Conservation (phyloP, 1,140 invertebrate genomes). For the Drosophila nannoptera region DNA sequence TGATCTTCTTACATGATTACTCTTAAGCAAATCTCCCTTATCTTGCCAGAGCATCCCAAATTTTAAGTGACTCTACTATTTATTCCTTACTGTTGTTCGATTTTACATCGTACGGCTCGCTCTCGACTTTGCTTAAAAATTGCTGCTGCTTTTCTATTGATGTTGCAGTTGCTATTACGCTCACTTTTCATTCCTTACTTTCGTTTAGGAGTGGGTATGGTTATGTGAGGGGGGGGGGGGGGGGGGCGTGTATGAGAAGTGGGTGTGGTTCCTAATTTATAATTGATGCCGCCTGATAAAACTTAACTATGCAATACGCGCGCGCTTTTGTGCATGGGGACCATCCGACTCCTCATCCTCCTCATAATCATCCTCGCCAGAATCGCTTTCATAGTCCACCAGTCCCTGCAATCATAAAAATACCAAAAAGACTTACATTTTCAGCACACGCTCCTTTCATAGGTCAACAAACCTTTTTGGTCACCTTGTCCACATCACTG, state of each 20-base stretch:
- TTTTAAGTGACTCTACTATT: slow-evolving; percentile 5
- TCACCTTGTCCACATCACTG: slow-evolving; percentile 60
- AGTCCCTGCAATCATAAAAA: slow-evolving; percentile 84
- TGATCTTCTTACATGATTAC: slow-evolving; percentile 42
- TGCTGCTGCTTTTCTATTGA: neutral
- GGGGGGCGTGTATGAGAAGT: slow-evolving; percentile 28
- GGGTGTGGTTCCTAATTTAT: slow-evolving; percentile 60
- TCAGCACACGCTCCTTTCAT: neutral
- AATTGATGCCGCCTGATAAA: slow-evolving; percentile 66
- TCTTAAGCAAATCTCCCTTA: slow-evolving; percentile 25
- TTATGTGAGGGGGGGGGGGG: slow-evolving; percentile 25
- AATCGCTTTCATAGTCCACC: slow-evolving; percentile 97
- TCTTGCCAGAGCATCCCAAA: slow-evolving; percentile 1
- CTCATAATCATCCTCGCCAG: slow-evolving; percentile 96
- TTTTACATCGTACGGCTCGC: slow-evolving; percentile 62
- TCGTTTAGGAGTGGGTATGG: slow-evolving; percentile 36
- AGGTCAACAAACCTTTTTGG: slow-evolving; percentile 51
- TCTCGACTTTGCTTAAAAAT: slow-evolving; percentile 30
- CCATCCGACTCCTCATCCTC: slow-evolving; percentile 84
- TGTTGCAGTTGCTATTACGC: slow-evolving; percentile 16
- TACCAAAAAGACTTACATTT: neutral
- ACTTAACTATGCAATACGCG: slow-evolving; percentile 75
- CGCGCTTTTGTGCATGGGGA: slow-evolving; percentile 75
- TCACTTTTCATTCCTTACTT: slow-evolving; percentile 29
- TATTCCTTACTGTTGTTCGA: slow-evolving; percentile 56